Evolutionary conservation across 2,888 invertebrate species (phyloP).

Genomic region (Phorcus lineatus): DNA sequence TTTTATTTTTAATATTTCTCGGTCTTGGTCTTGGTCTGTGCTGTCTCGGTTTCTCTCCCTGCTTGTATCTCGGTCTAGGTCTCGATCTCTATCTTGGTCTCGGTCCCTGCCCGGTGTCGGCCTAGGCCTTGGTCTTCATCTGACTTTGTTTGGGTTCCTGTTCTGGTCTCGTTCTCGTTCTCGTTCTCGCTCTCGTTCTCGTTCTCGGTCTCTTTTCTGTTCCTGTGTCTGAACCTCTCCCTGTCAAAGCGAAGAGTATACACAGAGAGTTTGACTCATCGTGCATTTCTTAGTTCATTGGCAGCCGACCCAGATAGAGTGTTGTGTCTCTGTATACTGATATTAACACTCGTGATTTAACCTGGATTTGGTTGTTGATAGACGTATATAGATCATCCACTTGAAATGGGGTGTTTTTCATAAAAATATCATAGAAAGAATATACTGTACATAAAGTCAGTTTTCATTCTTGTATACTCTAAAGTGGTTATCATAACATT

Average conservation of each 20-base stretch:
- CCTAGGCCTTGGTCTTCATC: background rate
- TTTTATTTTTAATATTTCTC: background rate
- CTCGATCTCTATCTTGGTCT: conserved; percentile 22
- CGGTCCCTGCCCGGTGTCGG: background rate
- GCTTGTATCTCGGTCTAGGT: background rate
- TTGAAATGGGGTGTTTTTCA: too few relatives aligned
- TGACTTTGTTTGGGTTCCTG: too few relatives aligned
- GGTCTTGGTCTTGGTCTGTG: too few relatives aligned
- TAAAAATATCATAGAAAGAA: too few relatives aligned
- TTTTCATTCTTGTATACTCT: too few relatives aligned
- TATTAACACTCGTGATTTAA: background rate
- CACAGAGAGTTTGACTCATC: too few relatives aligned
- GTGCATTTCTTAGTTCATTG: background rate
- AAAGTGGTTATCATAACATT: too few relatives aligned
- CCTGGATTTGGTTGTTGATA: background rate
- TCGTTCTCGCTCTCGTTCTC: too few relatives aligned
- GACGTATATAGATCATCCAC: too few relatives aligned
- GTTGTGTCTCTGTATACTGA: background rate
- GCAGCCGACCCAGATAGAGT: background rate
- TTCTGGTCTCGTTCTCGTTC: too few relatives aligned
- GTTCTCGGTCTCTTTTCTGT: background rate
- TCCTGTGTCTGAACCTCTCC: background rate
- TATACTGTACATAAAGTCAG: too few relatives aligned
- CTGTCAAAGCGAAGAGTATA: too few relatives aligned
- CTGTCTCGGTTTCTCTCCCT: background rate